Conservation (phyloP, 2,888 invertebrate genomes). For the Dusona sp. region DNA sequence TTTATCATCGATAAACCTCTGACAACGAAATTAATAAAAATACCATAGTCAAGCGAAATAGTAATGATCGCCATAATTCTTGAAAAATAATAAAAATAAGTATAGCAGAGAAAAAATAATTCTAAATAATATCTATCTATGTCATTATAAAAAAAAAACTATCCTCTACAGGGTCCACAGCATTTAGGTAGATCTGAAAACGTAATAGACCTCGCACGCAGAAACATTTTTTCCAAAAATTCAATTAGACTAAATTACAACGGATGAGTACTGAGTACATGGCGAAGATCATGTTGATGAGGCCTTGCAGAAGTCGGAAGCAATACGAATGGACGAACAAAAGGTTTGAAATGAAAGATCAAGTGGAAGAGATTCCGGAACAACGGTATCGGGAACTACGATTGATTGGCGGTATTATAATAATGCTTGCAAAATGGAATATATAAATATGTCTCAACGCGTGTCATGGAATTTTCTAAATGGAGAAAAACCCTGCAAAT, state of each 20-base stretch:
- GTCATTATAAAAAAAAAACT: neutral
- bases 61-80: neutral
- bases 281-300: slow-evolving; percentile 19
- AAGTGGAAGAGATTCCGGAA: slow-evolving; percentile 15
- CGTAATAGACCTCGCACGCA: neutral
- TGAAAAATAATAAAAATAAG: neutral
- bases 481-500: neutral
- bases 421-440: neutral
- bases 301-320: slow-evolving; percentile 9
- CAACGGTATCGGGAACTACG: slow-evolving; percentile 25
- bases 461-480: neutral
- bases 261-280: neutral
- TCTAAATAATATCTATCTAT: neutral
- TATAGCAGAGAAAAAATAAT: too few relatives aligned
- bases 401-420: slow-evolving; percentile 13
- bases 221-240: slow-evolving; percentile 1
- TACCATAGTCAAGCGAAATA: neutral
- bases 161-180: too few relatives aligned
- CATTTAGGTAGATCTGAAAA: too few relatives aligned
- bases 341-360: slow-evolving; percentile 11
- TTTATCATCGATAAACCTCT: neutral
- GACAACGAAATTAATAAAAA: neutral
- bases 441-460: neutral
- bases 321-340: neutral
- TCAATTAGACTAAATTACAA: neutral